Evolutionary conservation across 2,888 invertebrate genomes (phyloP).

Genomic region (Camponotus fellah): DNA sequence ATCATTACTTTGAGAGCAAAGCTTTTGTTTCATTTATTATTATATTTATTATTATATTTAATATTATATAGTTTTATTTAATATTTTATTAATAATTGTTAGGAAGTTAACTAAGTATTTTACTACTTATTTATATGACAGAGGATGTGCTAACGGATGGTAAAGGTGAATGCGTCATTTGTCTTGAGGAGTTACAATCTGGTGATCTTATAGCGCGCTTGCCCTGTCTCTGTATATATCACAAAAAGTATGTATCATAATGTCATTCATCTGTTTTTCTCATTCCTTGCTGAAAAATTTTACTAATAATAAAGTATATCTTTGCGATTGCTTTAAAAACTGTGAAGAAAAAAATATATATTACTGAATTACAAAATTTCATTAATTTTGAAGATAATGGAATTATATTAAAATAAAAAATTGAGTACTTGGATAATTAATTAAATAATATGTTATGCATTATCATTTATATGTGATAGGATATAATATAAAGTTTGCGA

Average conservation of each 20-base stretch:
- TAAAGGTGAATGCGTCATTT: slow-evolving; percentile 99
- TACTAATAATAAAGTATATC: not conserved
- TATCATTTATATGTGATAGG: not conserved
- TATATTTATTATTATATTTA: not conserved
- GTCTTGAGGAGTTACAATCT: slow-evolving; percentile 97
- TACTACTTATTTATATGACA: slow-evolving; percentile 82
- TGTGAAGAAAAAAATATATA: slow-evolving; percentile 14
- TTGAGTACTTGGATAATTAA: not conserved
- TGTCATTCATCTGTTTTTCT: not conserved
- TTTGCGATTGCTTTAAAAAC: not conserved
- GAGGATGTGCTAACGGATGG: slow-evolving; percentile 98
- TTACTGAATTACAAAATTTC: slow-evolving; percentile 21
- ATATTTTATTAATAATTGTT: slow-evolving; percentile 10
- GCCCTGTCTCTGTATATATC: slow-evolving; percentile 99
- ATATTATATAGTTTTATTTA: no score
- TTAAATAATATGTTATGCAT: not conserved
- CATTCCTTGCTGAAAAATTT: not conserved
- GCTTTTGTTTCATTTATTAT: not conserved
- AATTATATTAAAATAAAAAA: slow-evolving; percentile 24
- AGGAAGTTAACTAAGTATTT: not conserved
- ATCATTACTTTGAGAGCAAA: not conserved
- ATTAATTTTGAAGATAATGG: slow-evolving; percentile 6
- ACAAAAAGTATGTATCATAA: slow-evolving; percentile 93
- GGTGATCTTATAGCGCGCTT: slow-evolving; percentile 99
- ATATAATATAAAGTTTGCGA: slow-evolving; percentile 7